Evolutionary conservation across 2,113 vertebrate species (phyloP).

Genomic region (Rhadina sibilatrix): DNA sequence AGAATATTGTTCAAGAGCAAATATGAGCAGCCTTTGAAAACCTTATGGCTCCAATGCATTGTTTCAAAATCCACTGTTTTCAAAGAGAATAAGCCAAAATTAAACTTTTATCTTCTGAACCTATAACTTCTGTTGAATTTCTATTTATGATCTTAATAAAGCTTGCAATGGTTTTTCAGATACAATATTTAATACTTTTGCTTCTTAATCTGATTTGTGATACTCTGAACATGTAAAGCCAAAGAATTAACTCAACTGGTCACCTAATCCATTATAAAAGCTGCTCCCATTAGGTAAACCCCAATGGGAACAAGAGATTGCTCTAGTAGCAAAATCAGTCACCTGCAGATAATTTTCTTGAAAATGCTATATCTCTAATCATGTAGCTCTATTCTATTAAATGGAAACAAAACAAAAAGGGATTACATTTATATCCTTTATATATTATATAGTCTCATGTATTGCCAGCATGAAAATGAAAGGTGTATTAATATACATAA

Average conservation of each 20-base stretch:
- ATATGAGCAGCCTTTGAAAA: not conserved
- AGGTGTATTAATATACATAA: not conserved
- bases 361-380: not conserved
- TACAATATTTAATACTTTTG: not conserved
- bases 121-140: not conserved
- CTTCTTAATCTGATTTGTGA: conserved; percentile 21
- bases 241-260: conserved; percentile 12
- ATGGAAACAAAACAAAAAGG: not conserved
- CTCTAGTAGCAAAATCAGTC: not conserved
- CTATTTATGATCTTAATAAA: conserved; percentile 39
- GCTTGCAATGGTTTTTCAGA: not conserved
- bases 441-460: not conserved
- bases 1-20: not conserved
- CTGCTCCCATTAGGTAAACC: not conserved
- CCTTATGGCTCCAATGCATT: not conserved
- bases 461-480: not conserved
- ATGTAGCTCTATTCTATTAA: not conserved
- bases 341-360: not conserved
- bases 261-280: conserved; percentile 32
- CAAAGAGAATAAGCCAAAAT: not conserved
- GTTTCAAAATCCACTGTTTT: not conserved
- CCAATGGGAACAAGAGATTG: not conserved
- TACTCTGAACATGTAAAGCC: not conserved
- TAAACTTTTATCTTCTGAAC: not conserved
- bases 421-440: not conserved